Evolutionary conservation across 2,797 vertebrate genomes (phyloP), one percentile per base, ranked within the genome.

Genomic region (Lophotriccus pileatus): DNA sequence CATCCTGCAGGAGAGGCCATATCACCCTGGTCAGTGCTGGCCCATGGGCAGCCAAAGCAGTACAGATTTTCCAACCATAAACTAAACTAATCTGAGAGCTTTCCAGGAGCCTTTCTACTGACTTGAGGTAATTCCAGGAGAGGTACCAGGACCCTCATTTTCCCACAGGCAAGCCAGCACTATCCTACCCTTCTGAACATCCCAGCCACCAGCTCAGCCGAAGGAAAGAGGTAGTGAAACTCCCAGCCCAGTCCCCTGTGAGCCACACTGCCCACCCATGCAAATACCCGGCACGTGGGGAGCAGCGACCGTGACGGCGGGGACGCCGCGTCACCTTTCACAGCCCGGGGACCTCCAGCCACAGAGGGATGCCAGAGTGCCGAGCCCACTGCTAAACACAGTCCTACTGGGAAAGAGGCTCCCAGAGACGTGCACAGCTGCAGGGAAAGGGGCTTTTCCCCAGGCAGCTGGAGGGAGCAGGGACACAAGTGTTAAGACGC

Each of bases 1-100:
- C 83, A 0, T 79, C 43, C 98, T 98, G 81, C 37, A 90, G 93
- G 78, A 25, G 87, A 86, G 14, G n/a, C 13, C 79, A 55, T 75
- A 25, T 14, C 0, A 1, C 16, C 37, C 50, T 0, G 1, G 28
- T 88, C 41, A 43, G 50, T 43, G 28, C 52, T 4, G 2, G 21
- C 12, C 44, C 52, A 36, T 0, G 4, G 23, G 36, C 53, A 89
- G 46, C 28, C 2, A 7, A 66, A 78, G 72, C 55, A 72, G 23
- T 20, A 14, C 20, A 73, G 23, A 36, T 47, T 19, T 43, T 58
- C 25, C 14, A 74, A 28, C 37, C 25, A 17, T 0, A 12, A 90
- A 64, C n/a, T 4, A 19, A 70, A 64, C 28, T 46, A 34, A 52
- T 55, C 0, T 22, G 30, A 68, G 24, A 24, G 43, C 46, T 84